phyloP scores from a whole-genome alignment of 2,797 vertebrate genomes.

The Acomys russatus region DNA sequence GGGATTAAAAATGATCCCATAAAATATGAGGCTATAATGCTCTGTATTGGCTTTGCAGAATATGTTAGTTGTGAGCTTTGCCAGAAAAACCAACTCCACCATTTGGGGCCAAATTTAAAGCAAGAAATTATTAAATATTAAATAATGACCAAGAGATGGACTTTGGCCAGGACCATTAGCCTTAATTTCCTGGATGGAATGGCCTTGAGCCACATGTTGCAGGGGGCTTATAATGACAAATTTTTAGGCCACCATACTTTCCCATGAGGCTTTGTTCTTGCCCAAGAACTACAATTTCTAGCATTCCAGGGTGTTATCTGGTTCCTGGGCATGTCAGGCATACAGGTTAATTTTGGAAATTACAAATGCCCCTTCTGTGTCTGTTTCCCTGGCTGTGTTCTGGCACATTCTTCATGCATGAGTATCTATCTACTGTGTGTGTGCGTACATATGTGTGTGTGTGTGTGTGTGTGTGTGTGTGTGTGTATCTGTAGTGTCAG shows the following conservation, averaged over 20 bases:
- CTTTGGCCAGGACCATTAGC: background rate
- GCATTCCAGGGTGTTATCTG: background rate
- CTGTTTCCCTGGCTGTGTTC: background rate
- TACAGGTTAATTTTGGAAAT: background rate
- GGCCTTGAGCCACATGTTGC: background rate
- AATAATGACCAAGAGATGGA: background rate
- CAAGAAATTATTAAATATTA: background rate
- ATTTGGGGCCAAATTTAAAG: background rate
- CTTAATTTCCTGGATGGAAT: background rate
- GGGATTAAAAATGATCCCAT: slow-evolving; percentile 10
- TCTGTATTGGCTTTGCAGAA: background rate
- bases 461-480: no score
- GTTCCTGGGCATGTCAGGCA: background rate
- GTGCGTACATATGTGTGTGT: no score
- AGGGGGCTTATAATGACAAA: background rate
- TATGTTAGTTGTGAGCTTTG: background rate
- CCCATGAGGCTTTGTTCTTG: background rate
- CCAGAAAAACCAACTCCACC: background rate
- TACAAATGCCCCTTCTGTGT: background rate
- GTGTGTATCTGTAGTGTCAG: background rate
- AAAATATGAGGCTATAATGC: background rate
- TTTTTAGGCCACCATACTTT: background rate
- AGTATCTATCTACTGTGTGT: background rate
- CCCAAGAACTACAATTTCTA: background rate
- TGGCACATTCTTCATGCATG: accelerated